Evolutionary conservation across 2,888 invertebrate species (phyloP), one percentile per base, ranked within the genome.

Genomic region (Chymomyza fuscimana): DNA sequence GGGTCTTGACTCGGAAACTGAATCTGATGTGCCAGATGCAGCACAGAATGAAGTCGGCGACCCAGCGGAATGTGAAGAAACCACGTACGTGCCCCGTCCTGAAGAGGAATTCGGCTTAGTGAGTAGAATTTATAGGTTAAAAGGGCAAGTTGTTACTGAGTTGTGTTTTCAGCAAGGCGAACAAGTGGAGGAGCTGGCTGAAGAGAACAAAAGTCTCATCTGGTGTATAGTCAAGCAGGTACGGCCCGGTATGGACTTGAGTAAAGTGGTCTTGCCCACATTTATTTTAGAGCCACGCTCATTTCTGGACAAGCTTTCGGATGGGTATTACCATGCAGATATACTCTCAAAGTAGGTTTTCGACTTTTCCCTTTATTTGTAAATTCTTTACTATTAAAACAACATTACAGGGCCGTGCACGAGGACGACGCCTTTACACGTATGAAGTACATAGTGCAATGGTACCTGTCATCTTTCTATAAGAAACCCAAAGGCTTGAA

Each of bases 151-250:
- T 25, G n/a, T 32, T 65, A 51, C n/a, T 36, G 40, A 29, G 19
- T 22, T 9, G 6, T 51, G 25, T n/a, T 61, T 29, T 64, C 67
- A 96, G 95, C 95, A 95, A 19, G 96, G 96, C 0, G 96, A 96
- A 88, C 95, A 98, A 88, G 96, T 97, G 2, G 97, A 98, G 89
- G 98, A 98, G 89, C 94, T 98, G 25, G 97, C 96, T 0, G 98
- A 98, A 69, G 98, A 98, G 91, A 97, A 98, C 93, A 98, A 98
- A 92, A 97, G 97, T 19, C 93, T 98, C 58, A 95, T 98, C 83
- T 98, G 98, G 98, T 96, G 96, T 90, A 93, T 98, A 52, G 94
- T 98, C 87, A 98, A 98, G 92, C 98, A 98, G 93, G 97, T 98
- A 50, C 94, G 98, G 16, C 98, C 98, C 0, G 98, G 98, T 62